Evolutionary conservation across 1,140 invertebrate species (phyloP), one percentile per base, ranked within the genome.

Genomic region (Leptinotarsa lineolata): DNA sequence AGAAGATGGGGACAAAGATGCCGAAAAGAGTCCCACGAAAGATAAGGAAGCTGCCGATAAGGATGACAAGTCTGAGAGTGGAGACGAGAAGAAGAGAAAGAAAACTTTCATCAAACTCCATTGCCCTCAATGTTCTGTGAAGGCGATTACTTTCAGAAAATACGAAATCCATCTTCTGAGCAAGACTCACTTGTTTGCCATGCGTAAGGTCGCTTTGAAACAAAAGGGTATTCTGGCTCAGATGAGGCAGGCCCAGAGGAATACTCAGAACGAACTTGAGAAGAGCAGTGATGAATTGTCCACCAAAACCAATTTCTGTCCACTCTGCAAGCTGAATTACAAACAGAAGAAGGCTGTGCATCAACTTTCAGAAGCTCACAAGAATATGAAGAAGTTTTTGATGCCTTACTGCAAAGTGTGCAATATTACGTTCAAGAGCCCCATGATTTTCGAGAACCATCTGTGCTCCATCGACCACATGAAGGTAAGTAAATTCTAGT

Each of bases 391-490:
- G 81, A 89, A 92, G 79, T 93, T 94, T 83, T 84, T 94, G n/a
- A 90, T 92, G 85, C 92, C 92, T 1, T 91, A 90, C 79, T 94
- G 93, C 78, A 90, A 90, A 76, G 86, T 90, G 48, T 92, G 91
- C 82, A 89, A 89, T 22, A 84, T 92, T 68, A 89, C 89, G 16
- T 94, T 93, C 84, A 91, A 92, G 70, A 92, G 92, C 72, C 92
- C 92, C 11, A 94, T 94, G 92, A 85, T 91, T 3, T 94, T 92
- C 82, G 92, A 94, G 81, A 92, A 91, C 74, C 93, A 95, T 83
- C 88, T 92, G 58, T 94, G 92, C 80, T 91, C 91, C 1, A 83
- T 94, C 71, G 91, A 92, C 76, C 93, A 94, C 80, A 89, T 94
- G 16, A 92, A 92, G 88, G 92, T 93, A 86, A 81, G 72, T 77